Evolutionary conservation across 2,113 vertebrate species (phyloP).

Genomic region (Petrocephalus zakoni): DNA sequence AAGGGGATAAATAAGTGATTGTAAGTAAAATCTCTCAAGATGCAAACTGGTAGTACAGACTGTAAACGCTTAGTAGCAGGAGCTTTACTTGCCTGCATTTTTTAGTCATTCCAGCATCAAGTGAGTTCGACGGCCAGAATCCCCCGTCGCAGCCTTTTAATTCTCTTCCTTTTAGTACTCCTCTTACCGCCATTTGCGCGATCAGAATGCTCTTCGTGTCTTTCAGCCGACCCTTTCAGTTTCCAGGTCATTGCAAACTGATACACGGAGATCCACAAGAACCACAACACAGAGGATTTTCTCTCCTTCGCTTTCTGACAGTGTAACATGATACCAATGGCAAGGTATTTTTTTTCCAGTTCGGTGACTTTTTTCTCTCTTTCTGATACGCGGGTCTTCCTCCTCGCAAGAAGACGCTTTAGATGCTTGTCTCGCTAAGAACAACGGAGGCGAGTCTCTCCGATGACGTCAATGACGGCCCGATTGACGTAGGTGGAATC

Average conservation of each 20-base stretch:
- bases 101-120: not conserved
- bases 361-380: not conserved
- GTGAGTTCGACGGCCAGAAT: not conserved
- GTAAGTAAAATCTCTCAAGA: not conserved
- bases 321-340: constrained; percentile 8
- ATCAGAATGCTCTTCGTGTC: not conserved
- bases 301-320: constrained; percentile 17
- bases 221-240: constrained; percentile 24
- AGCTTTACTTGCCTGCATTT: constrained; percentile 10
- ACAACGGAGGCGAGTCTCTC: constrained; percentile 25
- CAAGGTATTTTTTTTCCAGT: constrained; percentile 23
- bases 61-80: not conserved
- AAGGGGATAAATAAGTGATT: not conserved
- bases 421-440: constrained; percentile 21
- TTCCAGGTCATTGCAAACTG: constrained; percentile 15
- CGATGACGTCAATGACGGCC: constrained; percentile 51
- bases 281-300: constrained; percentile 20
- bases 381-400: constrained; percentile 8
- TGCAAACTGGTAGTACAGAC: not conserved
- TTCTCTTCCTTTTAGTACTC: constrained; percentile 25
- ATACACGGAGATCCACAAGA: constrained; percentile 9
- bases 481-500: constrained; percentile 69
- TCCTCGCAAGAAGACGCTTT: constrained; percentile 12
- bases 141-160: constrained; percentile 6
- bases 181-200: not conserved